These are phyloP conservation scores for Pocillopora grandis DNA, from an alignment of 92 coral and sea anemone species.

Conservation along the genomic window DNA sequence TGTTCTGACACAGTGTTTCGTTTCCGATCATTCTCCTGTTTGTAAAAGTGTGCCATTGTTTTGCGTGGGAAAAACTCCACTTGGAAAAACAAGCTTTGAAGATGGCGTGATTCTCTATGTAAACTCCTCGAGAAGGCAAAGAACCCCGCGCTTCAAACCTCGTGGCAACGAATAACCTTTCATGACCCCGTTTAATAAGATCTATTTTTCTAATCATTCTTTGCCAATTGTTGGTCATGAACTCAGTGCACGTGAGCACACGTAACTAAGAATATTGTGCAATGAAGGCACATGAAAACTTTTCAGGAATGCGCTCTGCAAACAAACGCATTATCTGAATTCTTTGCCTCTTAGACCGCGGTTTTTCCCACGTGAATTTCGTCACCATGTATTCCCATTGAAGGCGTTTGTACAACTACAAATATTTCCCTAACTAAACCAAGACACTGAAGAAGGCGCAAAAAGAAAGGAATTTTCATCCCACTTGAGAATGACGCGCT, in stretches of 20 bases:
- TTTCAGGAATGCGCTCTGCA: slow-evolving; percentile 37
- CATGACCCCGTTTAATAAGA: slow-evolving; percentile 29
- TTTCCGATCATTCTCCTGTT: slow-evolving; percentile 57
- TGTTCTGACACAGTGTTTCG: slow-evolving; percentile 36
- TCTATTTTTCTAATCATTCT: slow-evolving; percentile 15
- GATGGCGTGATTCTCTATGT: slow-evolving; percentile 36
- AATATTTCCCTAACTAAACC: slow-evolving; percentile 14
- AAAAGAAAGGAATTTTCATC: slow-evolving; percentile 5
- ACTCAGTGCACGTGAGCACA: background rate
- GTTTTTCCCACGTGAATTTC: slow-evolving; percentile 49
- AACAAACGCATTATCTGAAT: slow-evolving; percentile 23
- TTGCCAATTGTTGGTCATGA: slow-evolving; percentile 10
- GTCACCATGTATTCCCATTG: slow-evolving; percentile 14
- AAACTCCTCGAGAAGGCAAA: slow-evolving; percentile 18
- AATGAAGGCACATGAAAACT: slow-evolving; percentile 15
- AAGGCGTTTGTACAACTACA: background rate
- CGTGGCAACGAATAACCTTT: slow-evolving; percentile 38
- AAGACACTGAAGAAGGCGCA: background rate
- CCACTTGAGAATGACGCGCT: slow-evolving; percentile 3
- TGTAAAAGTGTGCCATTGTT: slow-evolving; percentile 46
- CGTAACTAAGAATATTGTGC: slow-evolving; percentile 14
- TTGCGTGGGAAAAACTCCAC: slow-evolving; percentile 66
- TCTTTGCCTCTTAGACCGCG: slow-evolving; percentile 12
- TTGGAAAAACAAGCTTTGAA: slow-evolving; percentile 34
- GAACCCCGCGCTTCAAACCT: slow-evolving; percentile 11